Evolutionary conservation across 2,888 invertebrate genomes (phyloP).

Genomic region (Bruchidius siliquastri): DNA sequence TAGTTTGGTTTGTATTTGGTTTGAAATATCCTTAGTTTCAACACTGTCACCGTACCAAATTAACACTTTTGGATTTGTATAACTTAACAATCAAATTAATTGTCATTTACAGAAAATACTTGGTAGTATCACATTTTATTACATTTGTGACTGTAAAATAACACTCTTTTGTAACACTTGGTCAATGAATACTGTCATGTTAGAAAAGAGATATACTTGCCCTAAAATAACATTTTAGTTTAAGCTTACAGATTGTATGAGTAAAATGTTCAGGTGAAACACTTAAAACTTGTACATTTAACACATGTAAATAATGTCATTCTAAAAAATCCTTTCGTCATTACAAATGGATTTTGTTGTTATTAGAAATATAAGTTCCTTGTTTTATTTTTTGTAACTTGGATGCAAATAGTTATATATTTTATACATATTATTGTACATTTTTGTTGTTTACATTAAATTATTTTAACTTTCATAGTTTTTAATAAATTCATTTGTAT

Average conservation of each 20-base stretch:
- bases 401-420: slow-evolving; percentile 25
- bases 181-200: background rate
- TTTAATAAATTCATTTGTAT: slow-evolving; percentile 39
- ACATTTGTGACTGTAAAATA: slow-evolving; percentile 19
- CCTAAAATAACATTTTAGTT: background rate
- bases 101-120: background rate
- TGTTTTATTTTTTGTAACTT: slow-evolving; percentile 27
- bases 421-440: slow-evolving; percentile 40
- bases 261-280: background rate
- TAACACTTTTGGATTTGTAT: slow-evolving; percentile 16
- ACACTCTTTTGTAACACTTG: slow-evolving; percentile 14
- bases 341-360: slow-evolving; percentile 14
- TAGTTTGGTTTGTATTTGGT: background rate
- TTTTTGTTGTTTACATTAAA: slow-evolving; percentile 44
- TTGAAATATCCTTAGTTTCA: background rate
- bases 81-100: background rate
- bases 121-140: slow-evolving; percentile 8
- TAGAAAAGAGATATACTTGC: background rate
- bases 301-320: slow-evolving; percentile 35
- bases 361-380: slow-evolving; percentile 11
- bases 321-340: slow-evolving; percentile 32
- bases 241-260: background rate
- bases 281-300: slow-evolving; percentile 38
- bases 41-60: background rate
- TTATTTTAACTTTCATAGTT: slow-evolving; percentile 43